Percentiles rank a stretch among this genome's conserved stretches.
These are phyloP conservation scores for Eupithecia centaureata DNA, from an alignment of 2,888 invertebrate genomes.

Conservation along the genomic window DNA sequence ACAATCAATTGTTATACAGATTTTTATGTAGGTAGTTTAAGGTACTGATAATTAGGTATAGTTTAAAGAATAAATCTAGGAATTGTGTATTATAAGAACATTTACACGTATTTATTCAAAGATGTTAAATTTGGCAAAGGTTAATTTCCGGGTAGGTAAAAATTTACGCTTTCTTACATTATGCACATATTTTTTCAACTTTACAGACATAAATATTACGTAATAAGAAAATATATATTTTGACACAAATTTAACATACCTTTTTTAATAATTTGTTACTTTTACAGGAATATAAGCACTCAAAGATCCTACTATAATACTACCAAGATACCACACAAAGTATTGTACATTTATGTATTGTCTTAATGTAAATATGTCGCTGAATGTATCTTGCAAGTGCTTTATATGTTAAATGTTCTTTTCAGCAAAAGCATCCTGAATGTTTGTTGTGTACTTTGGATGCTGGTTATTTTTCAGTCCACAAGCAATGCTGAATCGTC, in stretches of 20 bases:
- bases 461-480: background rate
- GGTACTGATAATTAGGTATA: too few species aligned
- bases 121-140: background rate
- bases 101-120: background rate
- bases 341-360: conserved; percentile 53
- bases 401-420: conserved; percentile 74
- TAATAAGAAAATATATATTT: background rate
- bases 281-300: conserved; percentile 29
- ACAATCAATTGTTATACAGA: too few species aligned
- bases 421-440: conserved; percentile 45
- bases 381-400: conserved; percentile 74
- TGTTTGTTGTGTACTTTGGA: background rate
- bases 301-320: conserved; percentile 1
- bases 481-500: background rate
- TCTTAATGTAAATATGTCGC: conserved; percentile 62
- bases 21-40: too few species aligned
- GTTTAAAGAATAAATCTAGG: too few species aligned
- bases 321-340: conserved; percentile 46
- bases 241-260: background rate
- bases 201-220: background rate
- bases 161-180: background rate
- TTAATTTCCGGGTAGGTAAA: background rate
- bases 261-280: background rate
- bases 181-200: background rate
- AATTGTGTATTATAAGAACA: background rate